Conservation (phyloP, 1,140 invertebrate species). For the Scylla paramamosain region DNA sequence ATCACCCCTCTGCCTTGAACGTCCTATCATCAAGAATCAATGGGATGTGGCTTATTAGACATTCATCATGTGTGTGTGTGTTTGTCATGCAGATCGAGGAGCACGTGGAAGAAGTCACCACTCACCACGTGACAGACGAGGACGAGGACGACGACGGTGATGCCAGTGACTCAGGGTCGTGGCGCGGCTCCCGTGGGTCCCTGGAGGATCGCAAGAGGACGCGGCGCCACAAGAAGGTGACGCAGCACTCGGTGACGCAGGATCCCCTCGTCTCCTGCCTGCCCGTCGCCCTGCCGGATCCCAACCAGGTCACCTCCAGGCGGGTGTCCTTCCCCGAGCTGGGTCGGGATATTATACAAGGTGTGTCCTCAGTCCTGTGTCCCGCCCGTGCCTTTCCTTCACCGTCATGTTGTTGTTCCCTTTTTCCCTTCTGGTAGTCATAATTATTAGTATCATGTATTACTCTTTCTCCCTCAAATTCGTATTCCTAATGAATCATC, state of each 20-base stretch:
- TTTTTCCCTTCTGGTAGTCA: too few relatives aligned
- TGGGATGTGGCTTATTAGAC: too few relatives aligned
- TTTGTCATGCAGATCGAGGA: slow-evolving; percentile 81
- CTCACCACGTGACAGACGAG: slow-evolving; percentile 71
- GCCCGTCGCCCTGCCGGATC: slow-evolving; percentile 79
- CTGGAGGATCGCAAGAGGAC: slow-evolving; percentile 77
- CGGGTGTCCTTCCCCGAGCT: slow-evolving; percentile 87
- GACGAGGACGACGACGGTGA: slow-evolving; percentile 77
- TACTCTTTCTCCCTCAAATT: too few relatives aligned
- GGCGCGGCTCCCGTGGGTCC: slow-evolving; percentile 78
- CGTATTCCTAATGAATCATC: too few relatives aligned
- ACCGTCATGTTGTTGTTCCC: too few relatives aligned
- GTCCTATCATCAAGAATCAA: too few relatives aligned
- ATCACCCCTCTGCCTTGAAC: too few relatives aligned
- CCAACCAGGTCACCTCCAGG: slow-evolving; percentile 79
- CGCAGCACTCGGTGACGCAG: slow-evolving; percentile 58
- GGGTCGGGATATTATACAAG: slow-evolving; percentile 85
- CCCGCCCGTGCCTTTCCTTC: too few relatives aligned
- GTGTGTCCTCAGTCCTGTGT: slow-evolving; percentile 76
- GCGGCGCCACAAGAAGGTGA: slow-evolving; percentile 56
- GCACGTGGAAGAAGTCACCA: slow-evolving; percentile 80
- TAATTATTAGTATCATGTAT: too few relatives aligned
- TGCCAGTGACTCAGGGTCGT: slow-evolving; percentile 77
- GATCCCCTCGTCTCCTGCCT: slow-evolving; percentile 57
- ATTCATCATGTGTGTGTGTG: too few relatives aligned